These are phyloP conservation scores for Scolopax mira DNA, from an alignment of 2,113 vertebrate genomes.

Conservation along the genomic window DNA sequence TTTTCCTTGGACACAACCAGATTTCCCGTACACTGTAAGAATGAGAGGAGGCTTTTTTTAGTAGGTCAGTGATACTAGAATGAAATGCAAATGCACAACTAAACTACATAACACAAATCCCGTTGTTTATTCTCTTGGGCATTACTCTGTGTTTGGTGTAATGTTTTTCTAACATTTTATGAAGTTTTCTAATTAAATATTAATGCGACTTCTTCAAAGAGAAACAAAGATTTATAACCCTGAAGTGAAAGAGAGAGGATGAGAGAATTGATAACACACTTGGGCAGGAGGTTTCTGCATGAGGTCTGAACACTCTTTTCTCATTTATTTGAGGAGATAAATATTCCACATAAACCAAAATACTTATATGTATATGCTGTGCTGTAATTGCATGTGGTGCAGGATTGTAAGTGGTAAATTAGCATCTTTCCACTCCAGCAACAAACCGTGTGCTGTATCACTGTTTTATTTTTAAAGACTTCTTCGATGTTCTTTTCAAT, in stretches of 20 bases:
- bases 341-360: background rate
- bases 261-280: background rate
- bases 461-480: conserved; percentile 7
- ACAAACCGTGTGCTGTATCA: background rate
- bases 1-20: conserved; percentile 37
- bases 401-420: background rate
- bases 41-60: conserved; percentile 43
- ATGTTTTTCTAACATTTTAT: conserved; percentile 72
- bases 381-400: background rate
- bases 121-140: conserved; percentile 62
- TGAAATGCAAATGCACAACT: conserved; percentile 69
- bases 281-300: conserved; percentile 32
- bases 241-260: conserved; percentile 45
- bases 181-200: conserved; percentile 76
- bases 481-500: background rate
- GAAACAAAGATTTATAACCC: conserved; percentile 66
- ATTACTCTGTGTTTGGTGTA: conserved; percentile 59
- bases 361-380: background rate
- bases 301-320: background rate
- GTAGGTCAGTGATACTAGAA: conserved; percentile 69
- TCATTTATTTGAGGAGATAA: background rate
- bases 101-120: conserved; percentile 46
- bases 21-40: conserved; percentile 6
- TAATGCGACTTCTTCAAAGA: conserved; percentile 69
- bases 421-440: background rate